Percentiles rank a stretch among this genome's conserved stretches.
Conservation (phyloP, 2,113 vertebrate species). For the Microtus ochrogaster region DNA sequence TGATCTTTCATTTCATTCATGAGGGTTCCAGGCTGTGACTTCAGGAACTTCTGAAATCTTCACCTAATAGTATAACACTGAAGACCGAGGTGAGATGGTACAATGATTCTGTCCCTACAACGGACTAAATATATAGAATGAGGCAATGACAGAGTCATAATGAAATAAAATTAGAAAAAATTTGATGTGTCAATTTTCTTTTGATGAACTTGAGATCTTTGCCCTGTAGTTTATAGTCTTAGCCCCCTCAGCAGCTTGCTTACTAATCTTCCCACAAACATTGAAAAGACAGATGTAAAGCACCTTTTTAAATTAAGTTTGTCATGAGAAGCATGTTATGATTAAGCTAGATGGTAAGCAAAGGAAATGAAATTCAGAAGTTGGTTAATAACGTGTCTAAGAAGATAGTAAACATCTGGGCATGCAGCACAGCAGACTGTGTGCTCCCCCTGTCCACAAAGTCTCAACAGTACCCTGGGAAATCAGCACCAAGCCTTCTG, state of each 20-base stretch:
- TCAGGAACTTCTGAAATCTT: not conserved
- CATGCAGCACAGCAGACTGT: not conserved
- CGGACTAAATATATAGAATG: not conserved
- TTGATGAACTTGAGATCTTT: not conserved
- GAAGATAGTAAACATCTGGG: not conserved
- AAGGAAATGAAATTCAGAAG: constrained; percentile 12
- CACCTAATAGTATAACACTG: not conserved
- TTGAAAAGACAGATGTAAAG: not conserved
- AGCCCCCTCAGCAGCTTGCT: not conserved
- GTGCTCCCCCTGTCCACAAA: not conserved
- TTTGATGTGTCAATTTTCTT: constrained; percentile 7
- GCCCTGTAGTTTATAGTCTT: not conserved
- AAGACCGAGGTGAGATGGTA: too few species aligned
- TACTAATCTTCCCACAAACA: not conserved
- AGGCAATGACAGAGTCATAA: not conserved
- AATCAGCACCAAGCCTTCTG: not conserved
- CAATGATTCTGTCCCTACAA: not conserved
- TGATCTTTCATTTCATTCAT: not conserved
- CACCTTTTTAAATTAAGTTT: constrained; percentile 31
- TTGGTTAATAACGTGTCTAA: constrained; percentile 38
- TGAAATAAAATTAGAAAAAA: constrained; percentile 20
- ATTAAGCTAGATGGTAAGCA: not conserved
- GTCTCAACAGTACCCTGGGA: not conserved
- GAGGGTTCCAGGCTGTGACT: not conserved
- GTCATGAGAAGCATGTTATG: not conserved